These are phyloP conservation scores for Hypercompe scribonia DNA, from an alignment of 2,888 invertebrate genomes.

Conservation along the genomic window DNA sequence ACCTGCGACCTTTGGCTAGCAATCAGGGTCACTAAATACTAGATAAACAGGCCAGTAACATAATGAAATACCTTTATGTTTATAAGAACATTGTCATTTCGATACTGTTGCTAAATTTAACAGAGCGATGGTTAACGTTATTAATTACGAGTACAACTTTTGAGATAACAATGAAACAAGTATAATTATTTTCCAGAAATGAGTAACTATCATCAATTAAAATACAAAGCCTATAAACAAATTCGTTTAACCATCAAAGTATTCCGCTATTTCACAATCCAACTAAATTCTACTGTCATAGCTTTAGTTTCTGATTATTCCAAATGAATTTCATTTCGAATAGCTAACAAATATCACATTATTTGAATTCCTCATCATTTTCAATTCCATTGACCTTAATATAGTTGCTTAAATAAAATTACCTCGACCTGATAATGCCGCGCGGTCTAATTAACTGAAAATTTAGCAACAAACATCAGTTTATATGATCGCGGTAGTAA, in stretches of 20 bases:
- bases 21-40: neutral
- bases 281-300: conserved; percentile 24
- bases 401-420: conserved; percentile 47
- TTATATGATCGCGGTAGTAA: conserved; percentile 53
- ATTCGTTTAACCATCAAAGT: conserved; percentile 18
- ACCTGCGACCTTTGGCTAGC: neutral
- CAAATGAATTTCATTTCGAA: conserved; percentile 31
- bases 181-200: neutral
- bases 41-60: too few relatives aligned
- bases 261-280: conserved; percentile 28
- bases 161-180: too few relatives aligned
- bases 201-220: conserved; percentile 2
- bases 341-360: conserved; percentile 40
- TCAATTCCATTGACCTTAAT: conserved; percentile 55
- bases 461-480: conserved; percentile 59
- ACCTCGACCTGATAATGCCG: conserved; percentile 52
- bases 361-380: conserved; percentile 44
- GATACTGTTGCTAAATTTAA: too few relatives aligned
- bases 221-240: conserved; percentile 3
- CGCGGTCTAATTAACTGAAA: conserved; percentile 65
- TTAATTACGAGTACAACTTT: too few relatives aligned
- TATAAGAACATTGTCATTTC: neutral
- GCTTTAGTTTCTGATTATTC: conserved; percentile 37
- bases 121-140: too few relatives aligned
- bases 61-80: neutral